Conservation (phyloP, 2,113 vertebrate genomes). For the Camelus bactrianus region DNA sequence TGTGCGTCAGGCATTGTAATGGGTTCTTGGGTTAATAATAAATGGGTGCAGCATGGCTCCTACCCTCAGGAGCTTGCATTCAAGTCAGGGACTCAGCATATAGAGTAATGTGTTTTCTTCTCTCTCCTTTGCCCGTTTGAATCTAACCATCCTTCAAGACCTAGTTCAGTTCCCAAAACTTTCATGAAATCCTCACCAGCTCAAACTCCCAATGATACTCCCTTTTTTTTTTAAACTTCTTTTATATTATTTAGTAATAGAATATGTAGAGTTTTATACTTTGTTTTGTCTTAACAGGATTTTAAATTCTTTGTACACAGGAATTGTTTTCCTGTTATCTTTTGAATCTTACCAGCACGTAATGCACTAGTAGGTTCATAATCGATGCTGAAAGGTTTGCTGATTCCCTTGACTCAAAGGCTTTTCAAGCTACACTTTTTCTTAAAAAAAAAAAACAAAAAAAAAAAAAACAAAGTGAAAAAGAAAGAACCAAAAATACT, state of each 20-base stretch:
- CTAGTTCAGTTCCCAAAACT: not conserved
- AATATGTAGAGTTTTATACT: conserved; percentile 6
- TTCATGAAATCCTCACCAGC: conserved; percentile 13
- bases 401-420: conserved; percentile 11
- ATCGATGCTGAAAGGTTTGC: conserved; percentile 43
- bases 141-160: conserved; percentile 13
- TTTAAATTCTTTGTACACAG: conserved; percentile 47
- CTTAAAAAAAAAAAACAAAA: not conserved
- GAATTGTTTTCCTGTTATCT: conserved; percentile 17
- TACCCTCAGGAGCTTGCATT: not conserved
- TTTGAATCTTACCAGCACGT: not conserved
- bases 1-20: not conserved
- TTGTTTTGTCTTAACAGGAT: conserved; percentile 33
- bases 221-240: not conserved
- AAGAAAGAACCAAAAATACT: not conserved
- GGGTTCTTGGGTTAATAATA: not conserved
- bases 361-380: not conserved
- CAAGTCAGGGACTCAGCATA: not conserved
- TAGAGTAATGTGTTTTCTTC: not conserved
- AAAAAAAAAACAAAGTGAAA: not conserved
- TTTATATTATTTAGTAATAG: conserved; percentile 27
- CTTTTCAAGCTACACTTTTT: conserved; percentile 47
- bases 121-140: not conserved
- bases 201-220: not conserved
- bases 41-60: not conserved